Conservation (phyloP, 2,113 vertebrate genomes). For the Crocuta crocuta region DNA sequence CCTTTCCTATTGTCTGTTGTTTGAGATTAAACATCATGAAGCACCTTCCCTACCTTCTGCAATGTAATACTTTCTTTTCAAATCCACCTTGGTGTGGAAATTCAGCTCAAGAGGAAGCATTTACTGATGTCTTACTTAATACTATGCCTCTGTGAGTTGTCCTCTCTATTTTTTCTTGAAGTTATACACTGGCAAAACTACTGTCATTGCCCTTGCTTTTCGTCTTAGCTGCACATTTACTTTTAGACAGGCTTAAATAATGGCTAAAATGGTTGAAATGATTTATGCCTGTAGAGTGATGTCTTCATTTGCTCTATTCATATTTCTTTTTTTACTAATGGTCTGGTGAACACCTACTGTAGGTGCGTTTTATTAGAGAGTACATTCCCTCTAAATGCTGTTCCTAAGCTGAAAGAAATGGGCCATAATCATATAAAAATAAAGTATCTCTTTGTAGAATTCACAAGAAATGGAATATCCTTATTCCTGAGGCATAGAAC, state of each 20-base stretch:
- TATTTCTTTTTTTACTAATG: constrained; percentile 62
- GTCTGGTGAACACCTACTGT: constrained; percentile 71
- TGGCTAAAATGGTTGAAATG: constrained; percentile 70
- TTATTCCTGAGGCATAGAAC: constrained; percentile 63
- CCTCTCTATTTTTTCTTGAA: constrained; percentile 58
- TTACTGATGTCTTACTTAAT: constrained; percentile 29
- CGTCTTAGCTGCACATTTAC: constrained; percentile 65
- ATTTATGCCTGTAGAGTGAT: constrained; percentile 72
- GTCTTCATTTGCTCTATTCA: constrained; percentile 73
- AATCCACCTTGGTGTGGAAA: background rate
- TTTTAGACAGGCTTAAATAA: constrained; percentile 68
- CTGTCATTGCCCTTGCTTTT: constrained; percentile 66
- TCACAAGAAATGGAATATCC: constrained; percentile 66
- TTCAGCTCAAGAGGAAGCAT: background rate
- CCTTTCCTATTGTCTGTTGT: background rate
- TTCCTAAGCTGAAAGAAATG: constrained; percentile 78
- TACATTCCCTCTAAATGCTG: constrained; percentile 73
- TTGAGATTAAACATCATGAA: background rate
- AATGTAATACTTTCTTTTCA: background rate
- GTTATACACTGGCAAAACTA: background rate
- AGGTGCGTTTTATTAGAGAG: constrained; percentile 80
- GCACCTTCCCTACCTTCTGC: background rate
- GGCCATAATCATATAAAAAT: constrained; percentile 78
- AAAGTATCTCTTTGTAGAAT: constrained; percentile 76
- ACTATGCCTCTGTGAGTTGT: background rate